Conservation (phyloP, 2,888 invertebrate genomes). For the Chrysolina haemoptera region DNA sequence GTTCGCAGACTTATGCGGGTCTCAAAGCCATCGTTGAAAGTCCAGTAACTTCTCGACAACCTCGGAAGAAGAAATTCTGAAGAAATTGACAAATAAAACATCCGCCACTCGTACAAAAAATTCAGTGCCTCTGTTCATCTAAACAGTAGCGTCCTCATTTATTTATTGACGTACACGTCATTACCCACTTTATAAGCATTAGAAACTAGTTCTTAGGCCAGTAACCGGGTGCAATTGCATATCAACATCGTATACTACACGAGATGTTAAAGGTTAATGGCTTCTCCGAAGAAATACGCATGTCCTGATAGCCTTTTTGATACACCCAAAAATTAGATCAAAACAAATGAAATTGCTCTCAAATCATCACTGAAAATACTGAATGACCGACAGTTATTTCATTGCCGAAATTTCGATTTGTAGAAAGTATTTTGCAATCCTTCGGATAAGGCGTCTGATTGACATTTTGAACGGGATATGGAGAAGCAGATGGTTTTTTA, state of each 20-base stretch:
- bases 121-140: no score
- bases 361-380: slow-evolving; percentile 13
- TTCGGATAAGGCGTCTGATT: background rate
- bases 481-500: background rate
- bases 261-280: slow-evolving; percentile 8
- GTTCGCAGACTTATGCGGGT: no score
- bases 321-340: background rate
- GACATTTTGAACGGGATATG: background rate
- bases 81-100: no score
- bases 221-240: slow-evolving; percentile 19
- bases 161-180: background rate
- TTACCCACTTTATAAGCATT: background rate
- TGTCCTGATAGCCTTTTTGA: slow-evolving; percentile 13
- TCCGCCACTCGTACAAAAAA: no score
- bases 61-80: no score
- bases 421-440: slow-evolving; percentile 5
- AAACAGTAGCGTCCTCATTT: background rate
- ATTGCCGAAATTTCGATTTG: background rate
- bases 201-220: background rate
- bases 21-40: no score
- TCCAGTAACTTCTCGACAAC: no score
- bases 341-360: slow-evolving; percentile 9
- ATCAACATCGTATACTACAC: slow-evolving; percentile 8
- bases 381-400: background rate
- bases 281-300: slow-evolving; percentile 9